A percentile compares a stretch with the other conserved stretches of the same genome.
Evolutionary conservation across 2,797 vertebrate species (phyloP).

Genomic region (Pristis pectinata): DNA sequence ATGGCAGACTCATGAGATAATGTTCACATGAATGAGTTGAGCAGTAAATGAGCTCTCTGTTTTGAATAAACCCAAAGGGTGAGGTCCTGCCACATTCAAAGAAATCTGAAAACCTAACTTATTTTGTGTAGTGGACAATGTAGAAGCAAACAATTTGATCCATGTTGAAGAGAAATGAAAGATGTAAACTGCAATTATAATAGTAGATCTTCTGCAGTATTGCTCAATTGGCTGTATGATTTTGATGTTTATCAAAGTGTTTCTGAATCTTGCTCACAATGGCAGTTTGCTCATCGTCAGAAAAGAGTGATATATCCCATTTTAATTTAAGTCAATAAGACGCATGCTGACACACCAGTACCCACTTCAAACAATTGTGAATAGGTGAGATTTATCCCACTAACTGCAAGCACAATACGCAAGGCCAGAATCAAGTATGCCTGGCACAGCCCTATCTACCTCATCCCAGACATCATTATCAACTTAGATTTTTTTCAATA

Average conservation of each 20-base stretch:
- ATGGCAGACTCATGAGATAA: not conserved
- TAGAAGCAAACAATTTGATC: not conserved
- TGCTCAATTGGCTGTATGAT: not conserved
- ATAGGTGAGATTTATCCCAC: not conserved
- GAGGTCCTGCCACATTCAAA: not conserved
- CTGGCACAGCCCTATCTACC: not conserved
- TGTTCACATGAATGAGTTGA: not conserved
- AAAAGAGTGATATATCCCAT: not conserved
- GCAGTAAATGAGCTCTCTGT: constrained; percentile 34
- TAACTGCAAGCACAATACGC: not conserved
- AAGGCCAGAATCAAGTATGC: not conserved
- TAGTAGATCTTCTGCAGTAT: not conserved
- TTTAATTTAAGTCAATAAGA: not conserved
- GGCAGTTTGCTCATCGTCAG: not conserved
- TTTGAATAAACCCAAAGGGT: not conserved
- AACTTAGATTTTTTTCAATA: not conserved
- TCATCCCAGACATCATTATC: not conserved
- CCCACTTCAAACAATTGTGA: not conserved
- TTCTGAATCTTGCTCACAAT: not conserved
- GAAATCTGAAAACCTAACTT: not conserved
- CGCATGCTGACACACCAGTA: not conserved
- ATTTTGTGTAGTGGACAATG: not conserved
- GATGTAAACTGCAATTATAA: not conserved
- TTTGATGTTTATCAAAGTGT: not conserved
- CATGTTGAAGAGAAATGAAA: not conserved